Percentiles rank a stretch among this genome's conserved stretches.
These are phyloP conservation scores for Echiichthys vipera DNA, from an alignment of 2,797 vertebrate genomes.

Conservation along the genomic window DNA sequence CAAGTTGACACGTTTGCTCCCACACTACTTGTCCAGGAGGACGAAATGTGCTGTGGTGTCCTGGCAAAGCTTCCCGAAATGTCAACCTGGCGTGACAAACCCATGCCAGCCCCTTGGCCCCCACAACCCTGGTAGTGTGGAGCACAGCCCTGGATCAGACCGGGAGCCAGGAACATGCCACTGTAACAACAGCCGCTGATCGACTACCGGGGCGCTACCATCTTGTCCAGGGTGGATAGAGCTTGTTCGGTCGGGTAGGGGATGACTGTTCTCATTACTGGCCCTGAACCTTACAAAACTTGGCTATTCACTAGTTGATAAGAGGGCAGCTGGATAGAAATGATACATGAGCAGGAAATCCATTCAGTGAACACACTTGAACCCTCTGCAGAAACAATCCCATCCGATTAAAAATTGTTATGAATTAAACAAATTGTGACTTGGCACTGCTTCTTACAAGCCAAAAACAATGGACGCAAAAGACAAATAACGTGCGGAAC, in stretches of 20 bases:
- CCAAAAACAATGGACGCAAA: constrained; percentile 35
- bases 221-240: constrained; percentile 73
- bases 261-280: constrained; percentile 65
- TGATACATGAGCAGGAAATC: constrained; percentile 35
- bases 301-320: constrained; percentile 41
- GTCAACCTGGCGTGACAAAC: constrained; percentile 81
- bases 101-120: constrained; percentile 65
- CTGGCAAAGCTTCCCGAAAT: constrained; percentile 83
- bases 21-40: constrained; percentile 81
- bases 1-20: constrained; percentile 76
- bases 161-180: constrained; percentile 79
- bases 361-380: constrained; percentile 17
- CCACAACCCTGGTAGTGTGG: constrained; percentile 62
- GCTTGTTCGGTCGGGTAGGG: constrained; percentile 66
- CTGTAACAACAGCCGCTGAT: constrained; percentile 76
- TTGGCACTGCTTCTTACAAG: constrained; percentile 8
- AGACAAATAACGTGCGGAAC: constrained; percentile 43
- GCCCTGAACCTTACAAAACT: constrained; percentile 55
- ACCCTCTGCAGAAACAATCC: constrained; percentile 16
- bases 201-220: constrained; percentile 75
- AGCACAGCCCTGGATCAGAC: constrained; percentile 70
- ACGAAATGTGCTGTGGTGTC: constrained; percentile 73
- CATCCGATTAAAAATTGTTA: constrained; percentile 41
- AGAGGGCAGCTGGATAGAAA: constrained; percentile 56
- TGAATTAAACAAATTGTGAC: constrained; percentile 45